A percentile compares a stretch with the other conserved stretches of the same genome.
Conservation (phyloP, 1,140 invertebrate species). For the Chironomus striatipennis region DNA sequence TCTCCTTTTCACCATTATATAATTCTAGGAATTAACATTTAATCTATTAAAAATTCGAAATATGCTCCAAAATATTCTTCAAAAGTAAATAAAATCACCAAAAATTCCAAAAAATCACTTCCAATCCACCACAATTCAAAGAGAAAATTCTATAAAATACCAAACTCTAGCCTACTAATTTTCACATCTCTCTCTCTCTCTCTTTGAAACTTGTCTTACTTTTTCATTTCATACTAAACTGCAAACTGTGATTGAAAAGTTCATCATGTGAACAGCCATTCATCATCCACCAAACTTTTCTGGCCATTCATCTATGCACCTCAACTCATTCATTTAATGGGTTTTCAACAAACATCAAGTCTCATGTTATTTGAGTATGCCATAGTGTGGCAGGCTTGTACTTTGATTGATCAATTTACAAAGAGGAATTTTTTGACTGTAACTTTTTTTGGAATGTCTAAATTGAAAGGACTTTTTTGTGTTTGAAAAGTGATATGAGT, state of each 20-base stretch:
- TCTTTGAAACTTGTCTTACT: not conserved
- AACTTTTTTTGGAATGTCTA: no score
- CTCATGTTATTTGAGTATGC: not conserved
- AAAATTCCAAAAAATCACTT: no score
- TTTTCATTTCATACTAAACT: not conserved
- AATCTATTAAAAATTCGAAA: no score
- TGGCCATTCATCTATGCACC: not conserved
- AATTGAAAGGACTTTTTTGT: not conserved
- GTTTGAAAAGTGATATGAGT: not conserved
- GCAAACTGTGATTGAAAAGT: not conserved
- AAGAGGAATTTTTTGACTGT: not conserved
- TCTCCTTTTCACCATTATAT: no score
- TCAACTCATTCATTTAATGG: not conserved
- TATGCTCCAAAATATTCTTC: no score
- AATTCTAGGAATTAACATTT: no score
- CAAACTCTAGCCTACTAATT: slow-evolving; percentile 6
- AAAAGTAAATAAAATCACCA: no score
- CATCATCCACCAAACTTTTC: not conserved
- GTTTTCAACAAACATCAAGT: not conserved
- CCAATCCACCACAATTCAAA: no score
- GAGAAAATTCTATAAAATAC: no score
- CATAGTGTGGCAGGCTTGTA: no score
- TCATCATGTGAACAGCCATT: not conserved
- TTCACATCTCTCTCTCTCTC: not conserved
- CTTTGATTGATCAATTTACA: not conserved